Evolutionary conservation across 2,113 vertebrate genomes (phyloP), one percentile per base, ranked within the genome.

Genomic region (Pycnonotus jocosus): DNA sequence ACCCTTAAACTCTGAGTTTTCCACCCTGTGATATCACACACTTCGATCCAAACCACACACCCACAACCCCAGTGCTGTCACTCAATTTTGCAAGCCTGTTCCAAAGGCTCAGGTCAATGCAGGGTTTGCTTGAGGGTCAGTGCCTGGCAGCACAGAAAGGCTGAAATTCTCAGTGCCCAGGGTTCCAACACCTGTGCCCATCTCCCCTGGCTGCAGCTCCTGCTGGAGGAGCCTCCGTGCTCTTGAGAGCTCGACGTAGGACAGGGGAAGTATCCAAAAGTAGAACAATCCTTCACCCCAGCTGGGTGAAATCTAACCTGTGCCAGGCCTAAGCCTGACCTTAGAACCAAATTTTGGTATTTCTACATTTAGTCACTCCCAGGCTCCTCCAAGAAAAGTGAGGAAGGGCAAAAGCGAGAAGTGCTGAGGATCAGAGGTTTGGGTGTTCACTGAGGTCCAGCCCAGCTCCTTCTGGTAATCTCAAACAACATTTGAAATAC

Each of bases 231-330:
- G 38, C 44, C 53, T 69, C n/a, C 0, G 0, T 31, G 57, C 48
- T 54, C 7, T 6, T 15, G n/a, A 61, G 15, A 62, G 17, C 76
- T 76, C 19, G 1, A 15, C 25, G 19, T 3, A 9, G 8, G 9
- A 3, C 3, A 3, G 7, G 35, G 15, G 3, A 66, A 72, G 38
- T 7, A 38, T 12, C 25, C 22, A 51, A 79, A 71, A 22, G 12
- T 30, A 33, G 71, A 76, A 15, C 7, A 35, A 47, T 3, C 38
- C 53, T 7, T 28, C 2, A 2, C 11, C 7, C 78, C 66, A 47
- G 23, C 25, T 33, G 21, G 27, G 51, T 25, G 60, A 66, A 53
- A 54, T 28, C 25, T 12, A 20, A 48, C 0, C 0, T 5, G 13
- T 30, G 17, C 11, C 56, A 48, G 23, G 40, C 33, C 33, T 27